Evolutionary conservation across 1,140 invertebrate species (phyloP), one percentile per base, ranked within the genome.

Genomic region (Anoplolepis gracilipes): DNA sequence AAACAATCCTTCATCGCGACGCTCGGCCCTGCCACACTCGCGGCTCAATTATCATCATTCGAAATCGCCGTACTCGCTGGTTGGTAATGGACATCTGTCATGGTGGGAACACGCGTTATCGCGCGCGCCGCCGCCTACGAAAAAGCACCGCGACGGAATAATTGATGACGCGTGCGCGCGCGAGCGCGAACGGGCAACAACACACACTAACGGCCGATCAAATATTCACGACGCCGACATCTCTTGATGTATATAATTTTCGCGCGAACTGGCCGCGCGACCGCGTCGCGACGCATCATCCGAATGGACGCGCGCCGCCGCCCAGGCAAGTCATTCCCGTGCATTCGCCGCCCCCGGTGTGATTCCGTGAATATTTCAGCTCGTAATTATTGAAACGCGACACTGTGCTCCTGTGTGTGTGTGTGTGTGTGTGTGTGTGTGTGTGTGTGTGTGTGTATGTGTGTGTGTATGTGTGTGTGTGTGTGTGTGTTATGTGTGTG

Each of bases 211-310:
- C 81, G 81, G 59, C 81, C 81, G 70, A 84, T 84, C 57, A 77
- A 84, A 84, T 84, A 84, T 84, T 84, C 73, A 84, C 81, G 81
- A 77, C 70, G 81, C 72, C 81, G 72, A 84, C 81, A 77, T 84
- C 81, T 84, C 81, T 77, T 77, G 81, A 77, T 84, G 73, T 64
- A 77, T 84, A 84, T 84, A 84, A 84, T 84, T 84, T 84, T 84
- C 61, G 70, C 64, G 70, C 72, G 73, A 84, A 84, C 73, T 25
- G 70, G 33, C 70, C 57, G 65, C 57, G 73, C 75, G 75, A 70
- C 30, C 46, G 42, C 77, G 42, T 28, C 62, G 62, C 79, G 79
- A 75, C 79, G 57, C 55, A 33, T 84, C 59, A 84, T 84, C 39
- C 81, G 81, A 84, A 65, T 77, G 81, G 61, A 84, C 81, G 59